Conservation (phyloP, 2,797 vertebrate species). For the Orientallactaga sibirica region DNA sequence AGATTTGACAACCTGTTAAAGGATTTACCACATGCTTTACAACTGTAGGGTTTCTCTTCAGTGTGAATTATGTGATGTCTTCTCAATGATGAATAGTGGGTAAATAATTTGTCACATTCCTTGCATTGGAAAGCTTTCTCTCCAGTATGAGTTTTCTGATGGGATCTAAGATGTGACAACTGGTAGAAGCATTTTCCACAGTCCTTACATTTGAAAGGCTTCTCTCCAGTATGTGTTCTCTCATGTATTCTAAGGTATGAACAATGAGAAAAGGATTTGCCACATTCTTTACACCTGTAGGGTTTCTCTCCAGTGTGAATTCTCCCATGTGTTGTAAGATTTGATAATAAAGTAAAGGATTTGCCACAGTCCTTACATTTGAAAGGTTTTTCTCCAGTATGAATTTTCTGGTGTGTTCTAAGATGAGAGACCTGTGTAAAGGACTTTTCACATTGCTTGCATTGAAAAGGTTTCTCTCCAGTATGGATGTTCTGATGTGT, state of each 20-base stretch:
- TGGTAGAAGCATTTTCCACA: background rate
- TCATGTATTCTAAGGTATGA: background rate
- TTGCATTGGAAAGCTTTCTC: constrained; percentile 53
- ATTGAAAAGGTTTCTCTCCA: constrained; percentile 1
- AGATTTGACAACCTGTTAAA: constrained; percentile 38
- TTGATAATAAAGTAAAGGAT: background rate
- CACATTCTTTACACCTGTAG: constrained; percentile 26
- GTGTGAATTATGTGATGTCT: constrained; percentile 44
- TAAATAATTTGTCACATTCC: constrained; percentile 53
- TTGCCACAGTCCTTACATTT: constrained; percentile 24
- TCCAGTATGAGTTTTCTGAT: constrained; percentile 54
- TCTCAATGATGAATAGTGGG: constrained; percentile 30
- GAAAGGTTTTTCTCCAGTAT: constrained; percentile 27
- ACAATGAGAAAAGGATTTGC: background rate
- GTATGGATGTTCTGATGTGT: background rate
- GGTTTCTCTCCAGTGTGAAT: constrained; percentile 51
- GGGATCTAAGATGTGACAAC: background rate
- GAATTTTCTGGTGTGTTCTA: constrained; percentile 24
- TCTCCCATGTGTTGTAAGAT: constrained; percentile 5
- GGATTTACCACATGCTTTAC: constrained; percentile 33
- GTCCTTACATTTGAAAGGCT: constrained; percentile 1
- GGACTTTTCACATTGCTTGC: background rate
- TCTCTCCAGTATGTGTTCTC: constrained; percentile 3
- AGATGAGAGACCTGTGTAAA: background rate
- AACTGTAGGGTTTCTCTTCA: constrained; percentile 42